phyloP scores from a whole-genome alignment of 2,113 vertebrate species.

The Pithys albifrons region DNA sequence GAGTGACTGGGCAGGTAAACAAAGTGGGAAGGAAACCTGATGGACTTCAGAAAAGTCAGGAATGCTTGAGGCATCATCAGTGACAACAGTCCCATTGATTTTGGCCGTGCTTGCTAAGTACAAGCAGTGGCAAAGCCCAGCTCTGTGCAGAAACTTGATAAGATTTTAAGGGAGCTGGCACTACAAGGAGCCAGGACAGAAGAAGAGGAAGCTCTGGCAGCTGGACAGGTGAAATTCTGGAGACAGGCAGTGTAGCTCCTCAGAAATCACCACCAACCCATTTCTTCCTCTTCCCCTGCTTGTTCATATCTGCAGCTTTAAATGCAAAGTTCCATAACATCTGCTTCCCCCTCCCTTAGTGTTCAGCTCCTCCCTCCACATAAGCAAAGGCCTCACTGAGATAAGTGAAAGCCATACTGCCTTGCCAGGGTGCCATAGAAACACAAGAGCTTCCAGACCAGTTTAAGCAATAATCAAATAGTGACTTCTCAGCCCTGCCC shows the following conservation, averaged over 20 bases:
- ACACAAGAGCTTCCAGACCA: not conserved
- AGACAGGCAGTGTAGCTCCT: not conserved
- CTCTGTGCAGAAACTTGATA: not conserved
- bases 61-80: not conserved
- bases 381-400: not conserved
- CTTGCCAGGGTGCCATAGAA: not conserved
- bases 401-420: not conserved
- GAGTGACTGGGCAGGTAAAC: accelerated
- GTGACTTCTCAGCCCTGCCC: not conserved
- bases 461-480: not conserved
- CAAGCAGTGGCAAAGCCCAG: not conserved
- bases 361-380: not conserved
- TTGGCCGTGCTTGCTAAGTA: not conserved
- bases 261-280: not conserved
- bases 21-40: not conserved
- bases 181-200: not conserved
- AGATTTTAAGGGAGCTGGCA: not conserved
- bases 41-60: not conserved
- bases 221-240: not conserved
- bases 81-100: not conserved
- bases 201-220: not conserved
- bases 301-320: not conserved
- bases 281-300: not conserved
- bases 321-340: not conserved
- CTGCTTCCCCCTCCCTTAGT: not conserved